Percentiles rank a stretch among this genome's conserved stretches.
Conservation (phyloP, 2,797 vertebrate genomes). For the Alca torda region DNA sequence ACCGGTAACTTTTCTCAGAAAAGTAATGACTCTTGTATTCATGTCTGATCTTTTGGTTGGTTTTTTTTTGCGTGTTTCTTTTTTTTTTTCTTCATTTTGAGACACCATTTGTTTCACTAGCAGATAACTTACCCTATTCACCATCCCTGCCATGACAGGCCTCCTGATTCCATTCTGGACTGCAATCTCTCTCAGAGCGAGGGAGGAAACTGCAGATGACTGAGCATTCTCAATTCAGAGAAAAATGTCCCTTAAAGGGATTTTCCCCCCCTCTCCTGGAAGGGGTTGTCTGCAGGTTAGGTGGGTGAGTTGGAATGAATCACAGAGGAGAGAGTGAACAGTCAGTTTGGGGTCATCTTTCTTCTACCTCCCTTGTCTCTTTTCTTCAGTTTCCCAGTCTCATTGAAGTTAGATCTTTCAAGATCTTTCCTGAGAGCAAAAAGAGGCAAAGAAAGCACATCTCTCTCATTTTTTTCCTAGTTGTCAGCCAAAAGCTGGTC, state of each 20-base stretch:
- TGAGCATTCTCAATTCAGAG: not conserved
- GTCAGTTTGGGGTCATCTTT: not conserved
- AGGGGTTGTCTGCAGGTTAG: constrained; percentile 1
- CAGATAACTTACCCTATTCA: not conserved
- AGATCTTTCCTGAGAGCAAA: constrained; percentile 13
- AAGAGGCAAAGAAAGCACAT: not conserved
- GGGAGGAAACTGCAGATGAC: not conserved
- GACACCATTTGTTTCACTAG: not conserved
- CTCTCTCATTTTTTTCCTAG: not conserved
- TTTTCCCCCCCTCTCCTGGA: not conserved
- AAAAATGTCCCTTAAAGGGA: not conserved
- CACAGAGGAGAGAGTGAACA: not conserved
- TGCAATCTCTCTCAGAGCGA: not conserved
- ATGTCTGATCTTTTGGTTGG: not conserved
- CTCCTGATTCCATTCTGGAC: not conserved
- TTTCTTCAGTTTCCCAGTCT: not conserved
- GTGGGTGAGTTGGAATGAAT: constrained; percentile 7
- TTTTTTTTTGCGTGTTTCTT: not conserved
- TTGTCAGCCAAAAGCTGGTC: constrained; percentile 9
- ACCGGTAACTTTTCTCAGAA: not conserved
- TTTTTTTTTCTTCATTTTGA: not conserved
- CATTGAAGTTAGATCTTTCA: constrained; percentile 24
- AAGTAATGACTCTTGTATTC: not conserved
- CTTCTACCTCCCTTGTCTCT: not conserved
- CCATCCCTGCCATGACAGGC: not conserved